Percentiles rank a stretch among this genome's conserved stretches.
These are phyloP conservation scores for Clepsis dumicolana DNA, from an alignment of 2,888 invertebrate genomes.

Conservation along the genomic window DNA sequence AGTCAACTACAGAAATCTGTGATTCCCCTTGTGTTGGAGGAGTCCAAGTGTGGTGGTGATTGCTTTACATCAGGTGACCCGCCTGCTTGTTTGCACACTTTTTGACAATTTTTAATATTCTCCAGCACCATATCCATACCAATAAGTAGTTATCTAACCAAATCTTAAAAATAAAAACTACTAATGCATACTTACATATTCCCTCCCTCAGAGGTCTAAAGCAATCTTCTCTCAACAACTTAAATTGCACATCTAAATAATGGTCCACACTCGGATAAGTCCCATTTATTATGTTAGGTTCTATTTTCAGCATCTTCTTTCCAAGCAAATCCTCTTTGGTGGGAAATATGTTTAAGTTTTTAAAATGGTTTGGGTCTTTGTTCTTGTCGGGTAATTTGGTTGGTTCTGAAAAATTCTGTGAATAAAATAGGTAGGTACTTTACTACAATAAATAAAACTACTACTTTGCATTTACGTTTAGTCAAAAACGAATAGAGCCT, in stretches of 20 bases:
- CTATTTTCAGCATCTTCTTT: slow-evolving; percentile 65
- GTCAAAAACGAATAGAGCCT: no score
- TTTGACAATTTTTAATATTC: no score
- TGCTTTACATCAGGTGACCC: no score
- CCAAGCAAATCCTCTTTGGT: slow-evolving; percentile 84
- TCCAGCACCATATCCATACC: no score
- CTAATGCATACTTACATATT: slow-evolving; percentile 61
- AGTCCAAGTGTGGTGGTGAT: no score
- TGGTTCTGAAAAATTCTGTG: slow-evolving; percentile 38
- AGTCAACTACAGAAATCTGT: no score
- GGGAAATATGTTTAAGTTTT: slow-evolving; percentile 74
- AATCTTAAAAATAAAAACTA: neutral
- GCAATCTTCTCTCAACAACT: slow-evolving; percentile 92
- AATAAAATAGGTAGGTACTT: neutral
- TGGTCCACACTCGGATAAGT: slow-evolving; percentile 88
- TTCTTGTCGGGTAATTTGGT: slow-evolving; percentile 37
- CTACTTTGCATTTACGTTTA: no score
- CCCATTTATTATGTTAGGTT: slow-evolving; percentile 87
- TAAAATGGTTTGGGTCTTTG: slow-evolving; percentile 60
- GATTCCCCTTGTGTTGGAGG: no score
- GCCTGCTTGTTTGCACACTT: no score
- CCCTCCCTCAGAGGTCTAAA: slow-evolving; percentile 90
- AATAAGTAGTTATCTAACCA: no score
- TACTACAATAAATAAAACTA: neutral
- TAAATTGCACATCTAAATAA: slow-evolving; percentile 93